Evolutionary conservation across 2,113 vertebrate genomes (phyloP).

Genomic region (zebrafish (Danio rerio)): GRCz12tu NC_133182.1:38374501-38375000

Average conservation of each 20-base stretch:
- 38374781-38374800: conserved; percentile 84
- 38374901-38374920: neutral
- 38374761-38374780: conserved; percentile 83
- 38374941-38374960: conserved; percentile 61
- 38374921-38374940: neutral
- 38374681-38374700: neutral
- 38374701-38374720: conserved; percentile 65
- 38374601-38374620: too few species aligned
- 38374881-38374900: conserved; percentile 72
- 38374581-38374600: too few species aligned
- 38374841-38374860: conserved; percentile 87
- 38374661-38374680: too few species aligned
- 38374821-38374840: conserved; percentile 79
- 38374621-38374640: too few species aligned
- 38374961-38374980: conserved; percentile 81
- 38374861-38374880: conserved; percentile 86
- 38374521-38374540: too few species aligned
- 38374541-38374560: too few species aligned
- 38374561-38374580: too few species aligned
- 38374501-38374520: too few species aligned
- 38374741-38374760: conserved; percentile 78
- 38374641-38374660: too few species aligned
- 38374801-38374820: conserved; percentile 80
- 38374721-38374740: conserved; percentile 84
- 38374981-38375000: conserved; percentile 83